These are phyloP conservation scores for Andrena bicolor DNA, from an alignment of 2,888 invertebrate genomes.

Conservation along the genomic window DNA sequence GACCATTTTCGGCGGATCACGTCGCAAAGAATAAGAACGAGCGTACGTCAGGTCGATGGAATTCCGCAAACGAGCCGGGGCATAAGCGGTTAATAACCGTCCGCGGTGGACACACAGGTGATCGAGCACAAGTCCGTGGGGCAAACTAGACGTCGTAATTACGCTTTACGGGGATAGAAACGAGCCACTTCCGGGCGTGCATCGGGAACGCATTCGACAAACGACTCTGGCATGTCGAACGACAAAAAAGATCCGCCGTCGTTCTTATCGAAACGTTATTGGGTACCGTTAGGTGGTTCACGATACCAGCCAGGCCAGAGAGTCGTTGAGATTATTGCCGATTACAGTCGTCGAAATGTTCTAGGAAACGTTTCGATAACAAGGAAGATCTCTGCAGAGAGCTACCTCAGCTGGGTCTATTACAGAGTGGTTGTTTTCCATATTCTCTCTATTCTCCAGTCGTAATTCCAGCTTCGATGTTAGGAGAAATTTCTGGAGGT, in stretches of 20 bases:
- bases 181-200: constrained; percentile 20
- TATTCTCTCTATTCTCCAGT: no score
- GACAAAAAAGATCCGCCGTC: not conserved
- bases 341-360: not conserved
- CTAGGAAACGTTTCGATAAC: not conserved
- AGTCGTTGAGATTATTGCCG: constrained; percentile 8
- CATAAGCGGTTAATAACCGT: constrained; percentile 38
- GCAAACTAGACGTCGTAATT: constrained; percentile 55
- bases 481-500: no score
- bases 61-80: constrained; percentile 29
- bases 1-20: not conserved
- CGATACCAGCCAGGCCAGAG: not conserved
- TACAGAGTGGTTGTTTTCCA: no score
- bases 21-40: not conserved
- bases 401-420: no score
- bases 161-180: constrained; percentile 23
- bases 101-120: constrained; percentile 23
- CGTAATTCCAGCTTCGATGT: no score
- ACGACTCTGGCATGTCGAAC: constrained; percentile 16
- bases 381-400: not conserved
- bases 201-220: constrained; percentile 11
- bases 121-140: not conserved
- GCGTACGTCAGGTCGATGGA: not conserved
- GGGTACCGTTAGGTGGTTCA: constrained; percentile 17
- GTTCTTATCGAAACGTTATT: constrained; percentile 9